Evolutionary conservation across 2,888 invertebrate species (phyloP).

Genomic region (Desoria tigrina): DNA sequence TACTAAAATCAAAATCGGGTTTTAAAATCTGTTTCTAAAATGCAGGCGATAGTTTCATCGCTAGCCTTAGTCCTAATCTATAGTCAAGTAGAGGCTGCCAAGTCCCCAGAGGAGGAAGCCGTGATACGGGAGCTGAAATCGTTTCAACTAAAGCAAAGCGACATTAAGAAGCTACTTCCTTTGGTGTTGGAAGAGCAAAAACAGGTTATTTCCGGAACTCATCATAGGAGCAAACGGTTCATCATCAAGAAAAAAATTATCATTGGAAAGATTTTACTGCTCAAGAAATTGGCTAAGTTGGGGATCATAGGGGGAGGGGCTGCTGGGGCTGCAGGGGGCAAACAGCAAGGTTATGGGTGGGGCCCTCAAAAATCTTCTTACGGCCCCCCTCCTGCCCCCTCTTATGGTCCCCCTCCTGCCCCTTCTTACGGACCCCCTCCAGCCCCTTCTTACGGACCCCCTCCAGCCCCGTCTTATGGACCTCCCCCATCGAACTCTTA

Average conservation of each 20-base stretch:
- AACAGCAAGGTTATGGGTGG: constrained; percentile 3
- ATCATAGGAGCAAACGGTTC: constrained; percentile 3
- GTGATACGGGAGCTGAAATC: no score
- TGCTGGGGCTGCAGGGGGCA: not conserved
- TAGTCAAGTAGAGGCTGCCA: no score
- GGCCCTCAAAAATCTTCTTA: no score
- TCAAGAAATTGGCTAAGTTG: not conserved
- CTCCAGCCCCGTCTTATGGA: constrained; percentile 26
- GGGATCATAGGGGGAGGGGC: not conserved
- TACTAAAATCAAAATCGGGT: no score
- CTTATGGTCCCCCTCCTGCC: constrained; percentile 29
- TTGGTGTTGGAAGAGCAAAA: no score
- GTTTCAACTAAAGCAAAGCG: no score
- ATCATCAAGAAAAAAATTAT: constrained; percentile 10
- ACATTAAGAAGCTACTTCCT: no score
- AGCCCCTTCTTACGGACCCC: constrained; percentile 33
- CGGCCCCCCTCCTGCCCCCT: not conserved
- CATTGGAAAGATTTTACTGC: constrained; percentile 1
- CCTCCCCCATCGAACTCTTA: constrained; percentile 25
- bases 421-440: constrained; percentile 32
- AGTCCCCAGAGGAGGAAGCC: no score
- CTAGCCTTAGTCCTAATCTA: no score
- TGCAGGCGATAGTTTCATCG: no score
- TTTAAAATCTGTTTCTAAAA: no score
- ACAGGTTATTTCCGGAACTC: not conserved